Base-by-base conservation (phyloP, 2,888 invertebrate species). In the Dryadula phaetusa region DNA sequence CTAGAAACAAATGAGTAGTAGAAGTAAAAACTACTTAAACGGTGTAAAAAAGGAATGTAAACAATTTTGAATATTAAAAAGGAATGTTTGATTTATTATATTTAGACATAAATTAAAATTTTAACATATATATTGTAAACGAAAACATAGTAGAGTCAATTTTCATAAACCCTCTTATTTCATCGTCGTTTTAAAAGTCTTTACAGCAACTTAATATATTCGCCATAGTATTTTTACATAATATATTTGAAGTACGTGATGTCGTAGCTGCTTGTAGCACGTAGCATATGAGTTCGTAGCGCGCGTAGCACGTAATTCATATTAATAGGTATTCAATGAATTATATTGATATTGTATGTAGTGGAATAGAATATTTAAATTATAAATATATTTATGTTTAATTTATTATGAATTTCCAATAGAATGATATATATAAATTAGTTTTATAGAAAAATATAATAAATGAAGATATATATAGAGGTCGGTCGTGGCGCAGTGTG, bases 201-300 rank as follows among this genome's bases (percentile, higher is more conserved):
- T 28, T 52, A 28, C n/a, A 28, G 1, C 32, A 16, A 5, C 52
- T 32, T 28, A 10, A 52, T 28, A 52, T 52, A 18, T 52, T 52
- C 16, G 16, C 28, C 16, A 52, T 2, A 52, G 52, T 10, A 52
- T 52, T 52, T 49, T 32, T 16, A 28, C 28, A 28, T 32, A 52
- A 52, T 52, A 52, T 32, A 28, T 32, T 20, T 18, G 18, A 28
- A 18, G 28, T 12, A 32, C 25, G 44, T 44, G 42, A 18, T 1
- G 42, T 20, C 44, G 60, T 46, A 44, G 34, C 42, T 20, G 5
- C 5, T 32, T 16, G 44, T 66, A 42, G 22, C 49, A 42, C 56
- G 67, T 63, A 63, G 56, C 63, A 16, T 3, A 54, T 63, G 34
- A 56, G 6, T 16, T 42, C 28, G 63, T 53, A 67, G 52, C 58